Evolutionary conservation across 2,888 invertebrate species (phyloP), one percentile per base, ranked within the genome.

Genomic region (Drosophila niveifrons): DNA sequence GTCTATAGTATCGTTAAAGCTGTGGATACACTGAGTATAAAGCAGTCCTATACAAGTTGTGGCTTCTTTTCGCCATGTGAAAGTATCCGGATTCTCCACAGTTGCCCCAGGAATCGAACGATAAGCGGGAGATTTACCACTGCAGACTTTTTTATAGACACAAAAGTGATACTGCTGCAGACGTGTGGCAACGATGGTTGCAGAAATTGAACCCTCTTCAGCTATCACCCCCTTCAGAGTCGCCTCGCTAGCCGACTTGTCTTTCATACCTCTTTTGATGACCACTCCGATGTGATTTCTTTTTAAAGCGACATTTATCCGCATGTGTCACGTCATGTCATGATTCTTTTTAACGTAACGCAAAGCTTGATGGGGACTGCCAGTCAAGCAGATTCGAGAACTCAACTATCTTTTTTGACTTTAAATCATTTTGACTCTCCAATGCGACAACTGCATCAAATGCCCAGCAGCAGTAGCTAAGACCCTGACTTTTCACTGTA

Each of bases 31-130:
- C 53, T 3, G 55, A 43, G 4, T 17, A 23, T 11, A 6, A 55
- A 41, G 59, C 68, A 10, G 65, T 53, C 1, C 23, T 11, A 11
- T 59, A 59, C 3, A 59, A 46, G 15, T 69, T 69, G 11, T 31
- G 9, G 29, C 31, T 56, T 2, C 41, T 41, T n/a, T 61, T 95
- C 0, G 97, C 94, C 96, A 98, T 98, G 0, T 98, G 94, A 0
- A 98, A 94, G 89, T 98, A 98, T 0, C 98, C 98, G 90, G 97
- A 97, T 90, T 98, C 98, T n/a, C 98, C 98, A 98, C 98, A 98
- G 0, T 97, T 98, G 0, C 97, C 98, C 98, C 98, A 98, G 0
- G 97, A 97, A 64, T 34, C 0, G 52, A 56, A 36, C 63, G 68
- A 46, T 47, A 39, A 15, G 7, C 10, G 1, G 4, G 15, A 9